Evolutionary conservation across 2,113 vertebrate species (phyloP).

Genomic region (Amblyopsis rosae): DNA sequence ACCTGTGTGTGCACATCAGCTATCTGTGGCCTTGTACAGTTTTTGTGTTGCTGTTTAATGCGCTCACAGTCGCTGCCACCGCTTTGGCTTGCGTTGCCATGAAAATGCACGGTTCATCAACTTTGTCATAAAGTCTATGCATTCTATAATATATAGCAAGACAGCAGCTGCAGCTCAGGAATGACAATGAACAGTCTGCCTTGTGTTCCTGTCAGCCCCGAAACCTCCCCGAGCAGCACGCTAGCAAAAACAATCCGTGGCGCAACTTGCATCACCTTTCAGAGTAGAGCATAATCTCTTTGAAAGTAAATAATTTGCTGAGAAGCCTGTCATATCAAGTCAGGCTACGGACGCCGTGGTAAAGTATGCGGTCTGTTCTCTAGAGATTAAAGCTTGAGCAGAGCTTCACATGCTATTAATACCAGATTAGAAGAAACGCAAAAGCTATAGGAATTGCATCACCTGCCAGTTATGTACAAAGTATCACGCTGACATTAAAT

Average conservation of each 20-base stretch:
- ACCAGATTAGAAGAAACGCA: constrained; percentile 48
- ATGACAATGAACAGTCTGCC: constrained; percentile 49
- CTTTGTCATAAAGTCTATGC: constrained; percentile 69
- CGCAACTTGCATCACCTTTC: constrained; percentile 40
- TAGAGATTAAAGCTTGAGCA: constrained; percentile 37
- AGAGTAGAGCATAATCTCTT: constrained; percentile 37
- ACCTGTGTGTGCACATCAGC: background rate
- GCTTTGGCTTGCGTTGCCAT: constrained; percentile 39
- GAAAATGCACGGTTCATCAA: constrained; percentile 67
- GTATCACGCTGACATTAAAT: constrained; percentile 46
- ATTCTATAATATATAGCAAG: constrained; percentile 52
- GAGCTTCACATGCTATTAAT: constrained; percentile 48
- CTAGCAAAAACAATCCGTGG: constrained; percentile 35
- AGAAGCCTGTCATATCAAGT: constrained; percentile 40
- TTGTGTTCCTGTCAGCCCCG: constrained; percentile 34
- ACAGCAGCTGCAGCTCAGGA: constrained; percentile 23
- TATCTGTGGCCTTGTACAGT: constrained; percentile 14
- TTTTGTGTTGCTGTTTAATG: constrained; percentile 26
- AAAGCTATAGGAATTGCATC: constrained; percentile 48
- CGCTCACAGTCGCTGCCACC: constrained; percentile 17
- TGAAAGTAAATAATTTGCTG: constrained; percentile 48
- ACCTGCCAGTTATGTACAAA: constrained; percentile 45
- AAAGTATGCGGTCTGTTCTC: constrained; percentile 31
- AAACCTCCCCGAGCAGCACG: constrained; percentile 28
- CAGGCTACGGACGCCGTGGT: constrained; percentile 3